These are phyloP conservation scores for Tenebrio molitor DNA, from an alignment of 1,140 invertebrate species.

Conservation along the genomic window DNA sequence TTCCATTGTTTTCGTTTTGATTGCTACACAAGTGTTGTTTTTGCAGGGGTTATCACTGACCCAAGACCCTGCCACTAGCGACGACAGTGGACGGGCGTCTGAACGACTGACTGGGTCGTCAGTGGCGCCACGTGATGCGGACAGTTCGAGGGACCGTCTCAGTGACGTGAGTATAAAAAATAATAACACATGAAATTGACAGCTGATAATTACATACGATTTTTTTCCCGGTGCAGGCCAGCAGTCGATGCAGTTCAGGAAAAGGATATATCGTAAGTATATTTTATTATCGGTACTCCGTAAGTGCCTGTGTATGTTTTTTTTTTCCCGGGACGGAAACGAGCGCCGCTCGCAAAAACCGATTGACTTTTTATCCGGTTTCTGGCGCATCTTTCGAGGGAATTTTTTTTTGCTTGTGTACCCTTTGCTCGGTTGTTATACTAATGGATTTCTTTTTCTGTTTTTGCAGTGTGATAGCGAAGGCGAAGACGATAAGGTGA, in stretches of 20 bases:
- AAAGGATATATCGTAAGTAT: conserved; percentile 90
- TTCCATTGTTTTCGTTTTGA: too few relatives aligned
- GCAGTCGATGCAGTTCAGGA: conserved; percentile 88
- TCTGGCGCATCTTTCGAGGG: conserved; percentile 23
- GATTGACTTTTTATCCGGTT: conserved; percentile 59
- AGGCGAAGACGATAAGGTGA: conserved; percentile 89
- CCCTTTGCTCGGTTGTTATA: conserved; percentile 39
- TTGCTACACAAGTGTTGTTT: conserved; percentile 43
- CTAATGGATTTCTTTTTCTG: conserved; percentile 66
- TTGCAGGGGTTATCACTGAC: conserved; percentile 75
- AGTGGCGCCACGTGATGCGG: conserved; percentile 78
- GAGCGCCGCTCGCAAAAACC: conserved; percentile 36
- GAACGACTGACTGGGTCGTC: conserved; percentile 82
- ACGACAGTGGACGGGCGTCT: conserved; percentile 83
- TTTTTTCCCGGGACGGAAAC: conserved; percentile 26
- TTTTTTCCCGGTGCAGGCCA: conserved; percentile 73
- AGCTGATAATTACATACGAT: too few relatives aligned
- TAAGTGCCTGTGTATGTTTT: conserved; percentile 11
- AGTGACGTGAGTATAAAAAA: conserved; percentile 82
- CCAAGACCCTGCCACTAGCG: conserved; percentile 81
- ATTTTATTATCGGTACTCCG: conserved; percentile 41
- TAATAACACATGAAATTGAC: too few relatives aligned
- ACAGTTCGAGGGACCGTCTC: conserved; percentile 83
- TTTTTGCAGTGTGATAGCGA: conserved; percentile 90
- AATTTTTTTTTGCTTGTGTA: background rate